Percentiles rank a stretch among this genome's conserved stretches.
Evolutionary conservation across 1,140 invertebrate species (phyloP).

Genomic region (Branchinecta lynchi): DNA sequence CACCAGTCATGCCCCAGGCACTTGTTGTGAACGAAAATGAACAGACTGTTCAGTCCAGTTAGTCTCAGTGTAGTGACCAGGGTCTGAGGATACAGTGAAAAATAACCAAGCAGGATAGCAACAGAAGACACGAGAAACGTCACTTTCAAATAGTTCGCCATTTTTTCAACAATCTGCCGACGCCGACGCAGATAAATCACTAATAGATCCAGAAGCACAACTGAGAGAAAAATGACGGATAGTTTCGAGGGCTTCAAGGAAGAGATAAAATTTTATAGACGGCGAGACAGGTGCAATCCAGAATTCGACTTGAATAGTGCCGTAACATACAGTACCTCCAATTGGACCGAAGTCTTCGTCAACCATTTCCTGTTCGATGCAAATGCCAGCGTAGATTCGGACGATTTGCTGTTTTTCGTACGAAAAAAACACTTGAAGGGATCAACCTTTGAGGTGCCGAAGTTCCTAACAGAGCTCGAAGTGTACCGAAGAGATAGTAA

Average conservation of each 20-base stretch:
- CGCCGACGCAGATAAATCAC: too few species aligned
- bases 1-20: slow-evolving; percentile 6
- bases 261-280: slow-evolving; percentile 10
- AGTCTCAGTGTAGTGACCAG: too few species aligned
- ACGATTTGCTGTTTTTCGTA: slow-evolving; percentile 91
- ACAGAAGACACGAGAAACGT: too few species aligned
- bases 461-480: slow-evolving; percentile 68
- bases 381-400: slow-evolving; percentile 66
- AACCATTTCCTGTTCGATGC: slow-evolving; percentile 81
- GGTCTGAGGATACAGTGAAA: too few species aligned
- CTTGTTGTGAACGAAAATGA: neutral
- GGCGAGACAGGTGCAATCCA: slow-evolving; percentile 8
- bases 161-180: too few species aligned
- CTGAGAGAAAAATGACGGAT: neutral
- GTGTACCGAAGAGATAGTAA: slow-evolving; percentile 92
- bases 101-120: too few species aligned
- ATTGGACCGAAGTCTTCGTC: slow-evolving; percentile 91
- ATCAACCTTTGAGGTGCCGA: slow-evolving; percentile 52
- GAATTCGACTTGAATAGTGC: slow-evolving; percentile 3
- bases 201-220: too few species aligned
- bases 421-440: slow-evolving; percentile 75
- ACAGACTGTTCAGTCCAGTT: too few species aligned
- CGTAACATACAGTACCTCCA: neutral
- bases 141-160: too few species aligned
- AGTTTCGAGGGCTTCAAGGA: neutral